phyloP scores from a whole-genome alignment of 2,797 vertebrate species.

The Peromyscus aztecus region DNA sequence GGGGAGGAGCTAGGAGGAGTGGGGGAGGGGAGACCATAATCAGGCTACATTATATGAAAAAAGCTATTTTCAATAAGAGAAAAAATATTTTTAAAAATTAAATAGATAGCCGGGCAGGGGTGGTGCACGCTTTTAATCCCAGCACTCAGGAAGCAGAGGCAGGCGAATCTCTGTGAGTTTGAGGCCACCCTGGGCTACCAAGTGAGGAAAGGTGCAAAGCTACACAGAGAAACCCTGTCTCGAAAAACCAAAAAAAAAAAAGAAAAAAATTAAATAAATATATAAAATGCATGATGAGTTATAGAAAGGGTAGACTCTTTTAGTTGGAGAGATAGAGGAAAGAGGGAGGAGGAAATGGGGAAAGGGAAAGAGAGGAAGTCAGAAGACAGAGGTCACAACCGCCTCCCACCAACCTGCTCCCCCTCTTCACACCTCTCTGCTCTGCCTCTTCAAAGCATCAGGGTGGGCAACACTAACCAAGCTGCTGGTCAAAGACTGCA shows the following conservation, averaged over 20 bases:
- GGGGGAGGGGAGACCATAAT: background rate
- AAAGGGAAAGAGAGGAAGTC: background rate
- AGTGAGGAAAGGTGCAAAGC: no score
- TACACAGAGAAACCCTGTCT: no score
- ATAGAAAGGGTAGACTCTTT: background rate
- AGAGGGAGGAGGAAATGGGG: background rate
- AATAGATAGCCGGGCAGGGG: background rate
- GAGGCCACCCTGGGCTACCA: no score
- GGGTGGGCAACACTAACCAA: accelerated
- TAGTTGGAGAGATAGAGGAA: background rate
- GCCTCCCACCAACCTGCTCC: background rate
- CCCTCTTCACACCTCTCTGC: background rate
- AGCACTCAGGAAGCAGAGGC: no score
- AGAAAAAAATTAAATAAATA: background rate
- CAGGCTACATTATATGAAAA: background rate
- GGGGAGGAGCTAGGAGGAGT: background rate
- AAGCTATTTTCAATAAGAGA: background rate
- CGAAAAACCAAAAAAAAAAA: no score
- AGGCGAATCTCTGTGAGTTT: no score
- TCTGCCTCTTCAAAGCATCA: conserved; percentile 33
- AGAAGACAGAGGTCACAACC: background rate
- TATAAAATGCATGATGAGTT: background rate
- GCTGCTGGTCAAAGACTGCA: background rate
- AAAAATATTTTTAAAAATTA: background rate
- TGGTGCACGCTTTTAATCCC: no score